phyloP scores from a whole-genome alignment of 2,113 vertebrate genomes.

The Ciconia stormi region DNA sequence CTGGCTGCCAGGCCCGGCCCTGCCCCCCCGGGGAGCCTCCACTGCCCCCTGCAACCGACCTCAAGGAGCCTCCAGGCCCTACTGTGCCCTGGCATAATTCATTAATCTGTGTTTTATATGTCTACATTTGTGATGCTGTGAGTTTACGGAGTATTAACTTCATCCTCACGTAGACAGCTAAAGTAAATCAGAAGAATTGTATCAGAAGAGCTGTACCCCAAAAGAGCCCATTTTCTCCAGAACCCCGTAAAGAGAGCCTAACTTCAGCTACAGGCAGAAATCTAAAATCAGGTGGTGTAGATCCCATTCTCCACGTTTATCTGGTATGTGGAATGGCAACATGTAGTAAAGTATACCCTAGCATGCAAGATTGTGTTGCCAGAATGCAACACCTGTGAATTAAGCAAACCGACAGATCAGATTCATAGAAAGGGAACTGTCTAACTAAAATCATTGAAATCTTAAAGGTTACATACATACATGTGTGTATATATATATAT shows the following conservation, averaged over 20 bases:
- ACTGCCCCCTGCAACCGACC: rapidly evolving
- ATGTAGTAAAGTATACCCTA: background rate
- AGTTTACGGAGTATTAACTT: background rate
- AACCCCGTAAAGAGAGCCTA: background rate
- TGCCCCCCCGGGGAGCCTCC: background rate
- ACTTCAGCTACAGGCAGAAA: background rate
- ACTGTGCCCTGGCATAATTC: background rate
- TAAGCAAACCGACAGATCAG: background rate
- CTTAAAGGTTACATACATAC: background rate
- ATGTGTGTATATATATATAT: background rate
- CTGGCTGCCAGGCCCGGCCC: background rate
- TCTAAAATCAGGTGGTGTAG: background rate
- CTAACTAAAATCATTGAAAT: background rate
- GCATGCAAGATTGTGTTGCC: background rate
- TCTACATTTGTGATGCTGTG: background rate
- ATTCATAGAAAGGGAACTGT: background rate
- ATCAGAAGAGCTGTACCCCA: background rate
- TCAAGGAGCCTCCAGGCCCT: background rate
- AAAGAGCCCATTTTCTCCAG: background rate
- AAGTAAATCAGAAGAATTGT: background rate
- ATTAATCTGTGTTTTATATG: background rate
- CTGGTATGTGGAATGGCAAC: background rate
- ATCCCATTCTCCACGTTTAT: background rate
- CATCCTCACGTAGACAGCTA: background rate
- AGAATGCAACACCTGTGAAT: background rate